Conservation (phyloP, 2,113 vertebrate genomes). For the Gobius niger region DNA sequence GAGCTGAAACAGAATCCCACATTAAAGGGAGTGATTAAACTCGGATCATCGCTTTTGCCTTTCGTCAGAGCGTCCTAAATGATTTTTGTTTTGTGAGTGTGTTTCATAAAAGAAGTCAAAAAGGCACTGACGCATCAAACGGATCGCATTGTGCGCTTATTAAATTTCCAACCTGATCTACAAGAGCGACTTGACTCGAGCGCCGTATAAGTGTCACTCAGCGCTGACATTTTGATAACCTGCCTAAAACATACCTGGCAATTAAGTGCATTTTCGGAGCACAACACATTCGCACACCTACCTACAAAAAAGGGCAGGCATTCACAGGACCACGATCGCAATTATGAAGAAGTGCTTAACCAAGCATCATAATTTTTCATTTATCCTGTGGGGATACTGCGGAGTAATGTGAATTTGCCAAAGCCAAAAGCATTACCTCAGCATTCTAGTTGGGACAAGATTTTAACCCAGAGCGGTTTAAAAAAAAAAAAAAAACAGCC, state of each 20-base stretch:
- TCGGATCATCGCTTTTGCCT: not conserved
- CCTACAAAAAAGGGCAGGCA: slow-evolving; percentile 2
- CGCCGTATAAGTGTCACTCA: slow-evolving; percentile 29
- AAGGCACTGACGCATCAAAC: slow-evolving; percentile 10
- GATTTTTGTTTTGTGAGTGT: not conserved
- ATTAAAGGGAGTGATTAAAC: not conserved
- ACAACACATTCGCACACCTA: slow-evolving; percentile 13
- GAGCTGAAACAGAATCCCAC: not conserved
- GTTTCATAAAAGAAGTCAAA: slow-evolving; percentile 17
- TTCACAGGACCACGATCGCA: slow-evolving; percentile 48
- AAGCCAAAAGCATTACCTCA: slow-evolving; percentile 70
- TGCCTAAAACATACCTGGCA: slow-evolving; percentile 25
- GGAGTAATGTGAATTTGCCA: slow-evolving; percentile 56
- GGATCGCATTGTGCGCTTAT: not conserved
- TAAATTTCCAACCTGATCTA: slow-evolving; percentile 20
- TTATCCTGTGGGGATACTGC: slow-evolving; percentile 62
- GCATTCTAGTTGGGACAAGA: slow-evolving; percentile 67
- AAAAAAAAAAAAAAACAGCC: slow-evolving; percentile 50
- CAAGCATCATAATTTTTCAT: slow-evolving; percentile 63
- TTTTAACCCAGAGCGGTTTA: slow-evolving; percentile 65
- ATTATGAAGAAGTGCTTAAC: slow-evolving; percentile 55
- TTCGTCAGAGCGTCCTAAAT: slow-evolving; percentile 8
- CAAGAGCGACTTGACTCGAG: slow-evolving; percentile 5
- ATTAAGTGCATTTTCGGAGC: slow-evolving; percentile 23
- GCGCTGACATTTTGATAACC: slow-evolving; percentile 45